Evolutionary conservation across 2,113 vertebrate species (phyloP), one percentile per base, ranked within the genome.

Genomic region (Malurus melanocephalus): DNA sequence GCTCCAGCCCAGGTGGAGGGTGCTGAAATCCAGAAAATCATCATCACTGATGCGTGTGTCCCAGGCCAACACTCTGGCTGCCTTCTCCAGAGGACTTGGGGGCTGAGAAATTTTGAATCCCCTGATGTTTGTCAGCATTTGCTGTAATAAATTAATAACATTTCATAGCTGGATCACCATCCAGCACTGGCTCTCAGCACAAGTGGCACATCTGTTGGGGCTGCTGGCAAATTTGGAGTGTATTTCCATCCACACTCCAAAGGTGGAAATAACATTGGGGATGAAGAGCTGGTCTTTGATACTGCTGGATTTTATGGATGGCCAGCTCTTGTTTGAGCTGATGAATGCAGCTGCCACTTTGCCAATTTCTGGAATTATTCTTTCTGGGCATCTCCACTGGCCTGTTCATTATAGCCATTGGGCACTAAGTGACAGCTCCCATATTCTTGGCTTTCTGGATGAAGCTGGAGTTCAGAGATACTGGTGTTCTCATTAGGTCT

Each of bases 11-110:
- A 38, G 38, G 38, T 38, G 38, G 38, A 38, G 38, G 38, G 38
- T 38, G 38, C 38, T 38, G 38, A 38, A 38, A 38, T 38, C 38
- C 38, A 38, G 38, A 38, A 38, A 38, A 38, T 32, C n/a, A 18
- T 61, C 18, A 1, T 19, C 43, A 7, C 26, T 16, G 51, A 8
- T 23, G 6, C 20, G 2, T 1, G 2, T 1, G 4, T 17, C 16
- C 27, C 4, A 6, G 42, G 26, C 23, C 38, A 38, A 64, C 9
- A 17, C 0, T 0, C 52, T 73, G 0, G 0, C 51, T 0, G 0
- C 61, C 53, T 60, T 56, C 80, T 72, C 38, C 61, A 60, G 20
- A 53, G 45, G 24, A 32, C 28, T 49, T 51, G 17, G 30, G 7
- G 28, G 9, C 13, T 71, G 46, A 68, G 53, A 53, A 80, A 21